Conservation (phyloP, 2,888 invertebrate species). For the Mesorhabditis belari region DNA sequence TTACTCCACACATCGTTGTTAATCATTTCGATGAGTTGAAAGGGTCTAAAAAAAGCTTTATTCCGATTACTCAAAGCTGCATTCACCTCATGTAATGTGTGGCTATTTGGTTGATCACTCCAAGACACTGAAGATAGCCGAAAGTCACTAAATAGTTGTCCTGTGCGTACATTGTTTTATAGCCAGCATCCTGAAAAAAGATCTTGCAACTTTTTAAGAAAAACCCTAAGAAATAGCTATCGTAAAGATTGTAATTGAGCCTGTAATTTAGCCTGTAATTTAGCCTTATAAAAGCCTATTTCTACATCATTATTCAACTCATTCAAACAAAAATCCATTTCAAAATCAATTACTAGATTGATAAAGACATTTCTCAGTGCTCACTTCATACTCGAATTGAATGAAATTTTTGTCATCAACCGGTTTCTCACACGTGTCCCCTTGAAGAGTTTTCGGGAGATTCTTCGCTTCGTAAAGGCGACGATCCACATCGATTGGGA, state of each 20-base stretch:
- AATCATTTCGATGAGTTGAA: not conserved
- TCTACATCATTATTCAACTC: too few relatives aligned
- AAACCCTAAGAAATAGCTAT: too few relatives aligned
- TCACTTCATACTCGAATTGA: not conserved
- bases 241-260: too few relatives aligned
- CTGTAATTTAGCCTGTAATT: too few relatives aligned
- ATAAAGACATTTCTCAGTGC: too few relatives aligned
- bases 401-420: not conserved
- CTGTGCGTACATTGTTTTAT: not conserved
- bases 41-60: not conserved
- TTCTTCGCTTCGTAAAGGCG: not conserved
- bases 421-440: not conserved
- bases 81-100: not conserved
- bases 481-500: not conserved
- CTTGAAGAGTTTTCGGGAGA: not conserved
- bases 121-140: not conserved
- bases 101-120: not conserved
- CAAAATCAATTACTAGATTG: too few relatives aligned
- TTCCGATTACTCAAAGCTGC: not conserved
- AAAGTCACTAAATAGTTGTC: not conserved
- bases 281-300: too few relatives aligned
- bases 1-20: not conserved
- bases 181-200: not conserved
- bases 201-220: not conserved
- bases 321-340: too few relatives aligned